Percentiles rank a stretch among this genome's conserved stretches.
Conservation (phyloP, 2,888 invertebrate genomes). For the Rotaria socialis region DNA sequence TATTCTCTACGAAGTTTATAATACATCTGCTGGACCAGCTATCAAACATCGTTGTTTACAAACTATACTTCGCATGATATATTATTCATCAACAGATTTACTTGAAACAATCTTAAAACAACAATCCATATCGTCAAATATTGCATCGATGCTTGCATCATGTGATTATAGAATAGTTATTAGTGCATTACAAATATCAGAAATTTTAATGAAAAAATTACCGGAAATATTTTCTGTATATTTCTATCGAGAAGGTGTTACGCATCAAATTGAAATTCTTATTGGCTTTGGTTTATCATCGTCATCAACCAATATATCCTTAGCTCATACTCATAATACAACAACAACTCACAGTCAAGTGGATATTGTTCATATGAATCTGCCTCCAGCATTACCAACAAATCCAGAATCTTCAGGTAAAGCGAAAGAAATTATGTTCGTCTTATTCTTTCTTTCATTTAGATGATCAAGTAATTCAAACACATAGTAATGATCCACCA, state of each 20-base stretch:
- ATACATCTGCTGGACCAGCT: conserved; percentile 92
- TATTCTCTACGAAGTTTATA: conserved; percentile 94
- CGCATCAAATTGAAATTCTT: conserved; percentile 41
- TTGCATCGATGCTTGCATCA: conserved; percentile 44
- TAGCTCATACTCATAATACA: neutral
- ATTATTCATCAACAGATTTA: conserved; percentile 77
- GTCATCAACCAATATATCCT: neutral
- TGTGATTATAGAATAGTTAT: conserved; percentile 39
- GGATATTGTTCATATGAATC: neutral
- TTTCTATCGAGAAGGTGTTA: conserved; percentile 82
- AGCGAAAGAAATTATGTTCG: neutral
- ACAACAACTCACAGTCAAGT: neutral
- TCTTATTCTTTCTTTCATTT: neutral
- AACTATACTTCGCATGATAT: conserved; percentile 89
- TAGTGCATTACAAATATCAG: conserved; percentile 78
- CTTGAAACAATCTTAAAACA: conserved; percentile 66
- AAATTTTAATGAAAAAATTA: conserved; percentile 89
- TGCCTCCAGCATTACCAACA: neutral
- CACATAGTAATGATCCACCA: neutral
- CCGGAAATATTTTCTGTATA: conserved; percentile 89
- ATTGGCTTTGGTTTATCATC: conserved; percentile 3
- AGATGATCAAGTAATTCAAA: neutral
- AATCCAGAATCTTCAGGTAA: neutral
- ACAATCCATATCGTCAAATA: conserved; percentile 56
- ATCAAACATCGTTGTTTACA: conserved; percentile 93